phyloP scores from a whole-genome alignment of 2,888 invertebrate genomes.

The Lycia hirtaria region DNA sequence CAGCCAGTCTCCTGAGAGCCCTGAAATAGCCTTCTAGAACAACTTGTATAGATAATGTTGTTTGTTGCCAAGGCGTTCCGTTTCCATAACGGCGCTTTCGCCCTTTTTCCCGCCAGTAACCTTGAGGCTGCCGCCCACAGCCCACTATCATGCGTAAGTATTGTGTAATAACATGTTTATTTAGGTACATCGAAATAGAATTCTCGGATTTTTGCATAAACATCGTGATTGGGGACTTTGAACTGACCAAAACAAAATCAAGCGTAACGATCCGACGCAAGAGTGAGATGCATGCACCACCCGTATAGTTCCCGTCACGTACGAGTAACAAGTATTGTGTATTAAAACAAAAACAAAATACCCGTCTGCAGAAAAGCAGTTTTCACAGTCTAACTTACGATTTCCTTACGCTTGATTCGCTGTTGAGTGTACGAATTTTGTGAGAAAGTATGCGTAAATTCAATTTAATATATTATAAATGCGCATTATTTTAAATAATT shows the following conservation, averaged over 20 bases:
- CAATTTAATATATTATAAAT: too few species aligned
- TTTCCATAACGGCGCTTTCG: slow-evolving; percentile 48
- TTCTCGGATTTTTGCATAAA: slow-evolving; percentile 55
- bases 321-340: too few species aligned
- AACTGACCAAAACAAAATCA: slow-evolving; percentile 24
- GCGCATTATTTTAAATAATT: too few species aligned
- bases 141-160: slow-evolving; percentile 50
- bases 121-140: slow-evolving; percentile 75
- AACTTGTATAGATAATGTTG: slow-evolving; percentile 10
- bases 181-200: slow-evolving; percentile 63
- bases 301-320: too few species aligned
- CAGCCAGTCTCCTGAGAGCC: slow-evolving; percentile 60
- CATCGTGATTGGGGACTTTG: slow-evolving; percentile 15
- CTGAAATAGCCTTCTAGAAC: slow-evolving; percentile 38
- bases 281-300: background rate
- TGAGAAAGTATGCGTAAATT: too few species aligned
- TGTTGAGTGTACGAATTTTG: too few species aligned
- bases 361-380: too few species aligned
- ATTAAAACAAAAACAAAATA: too few species aligned
- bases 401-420: too few species aligned
- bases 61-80: slow-evolving; percentile 25
- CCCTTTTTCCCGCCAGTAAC: slow-evolving; percentile 73
- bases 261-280: background rate
- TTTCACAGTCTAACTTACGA: too few species aligned
- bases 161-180: slow-evolving; percentile 72